A percentile compares a stretch with the other conserved stretches of the same genome.
These are phyloP conservation scores for Ataeniobius toweri DNA, from an alignment of 2,797 vertebrate genomes.

Conservation along the genomic window DNA sequence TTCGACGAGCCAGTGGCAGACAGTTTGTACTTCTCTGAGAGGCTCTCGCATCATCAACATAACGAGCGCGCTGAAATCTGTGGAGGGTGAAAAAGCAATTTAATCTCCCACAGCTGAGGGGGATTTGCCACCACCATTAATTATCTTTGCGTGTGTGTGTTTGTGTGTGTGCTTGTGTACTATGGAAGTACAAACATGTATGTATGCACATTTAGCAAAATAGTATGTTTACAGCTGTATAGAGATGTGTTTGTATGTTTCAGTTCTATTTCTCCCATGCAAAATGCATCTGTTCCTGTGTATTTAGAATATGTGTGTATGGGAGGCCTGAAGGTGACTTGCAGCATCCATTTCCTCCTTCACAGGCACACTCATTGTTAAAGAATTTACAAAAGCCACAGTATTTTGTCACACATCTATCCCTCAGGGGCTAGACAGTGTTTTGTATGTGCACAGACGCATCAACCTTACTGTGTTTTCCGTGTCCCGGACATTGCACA, in stretches of 20 bases:
- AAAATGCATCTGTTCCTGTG: constrained; percentile 8
- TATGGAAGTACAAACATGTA: constrained; percentile 9
- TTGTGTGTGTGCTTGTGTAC: constrained; percentile 15
- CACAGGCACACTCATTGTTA: constrained; percentile 52
- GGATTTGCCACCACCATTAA: constrained; percentile 78
- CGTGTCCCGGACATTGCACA: constrained; percentile 17
- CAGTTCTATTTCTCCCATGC: not conserved
- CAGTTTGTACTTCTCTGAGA: constrained; percentile 73
- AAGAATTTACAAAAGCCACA: constrained; percentile 59
- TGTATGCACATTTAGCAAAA: constrained; percentile 25
- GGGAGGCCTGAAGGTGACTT: constrained; percentile 62
- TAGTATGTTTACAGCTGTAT: constrained; percentile 16
- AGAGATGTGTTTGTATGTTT: constrained; percentile 6
- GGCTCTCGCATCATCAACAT: constrained; percentile 78
- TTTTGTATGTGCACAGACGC: constrained; percentile 40
- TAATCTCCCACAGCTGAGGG: constrained; percentile 79
- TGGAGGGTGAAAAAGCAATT: constrained; percentile 83
- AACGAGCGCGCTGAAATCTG: constrained; percentile 78
- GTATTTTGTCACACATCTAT: constrained; percentile 49
- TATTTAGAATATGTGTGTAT: constrained; percentile 28
- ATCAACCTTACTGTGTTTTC: constrained; percentile 28
- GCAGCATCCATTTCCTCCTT: constrained; percentile 52
- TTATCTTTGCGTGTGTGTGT: constrained; percentile 64
- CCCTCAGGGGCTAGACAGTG: constrained; percentile 38
- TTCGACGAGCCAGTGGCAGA: constrained; percentile 43